Evolutionary conservation across 2,888 invertebrate species (phyloP).

Genomic region (Cosmorhoe ocellata): DNA sequence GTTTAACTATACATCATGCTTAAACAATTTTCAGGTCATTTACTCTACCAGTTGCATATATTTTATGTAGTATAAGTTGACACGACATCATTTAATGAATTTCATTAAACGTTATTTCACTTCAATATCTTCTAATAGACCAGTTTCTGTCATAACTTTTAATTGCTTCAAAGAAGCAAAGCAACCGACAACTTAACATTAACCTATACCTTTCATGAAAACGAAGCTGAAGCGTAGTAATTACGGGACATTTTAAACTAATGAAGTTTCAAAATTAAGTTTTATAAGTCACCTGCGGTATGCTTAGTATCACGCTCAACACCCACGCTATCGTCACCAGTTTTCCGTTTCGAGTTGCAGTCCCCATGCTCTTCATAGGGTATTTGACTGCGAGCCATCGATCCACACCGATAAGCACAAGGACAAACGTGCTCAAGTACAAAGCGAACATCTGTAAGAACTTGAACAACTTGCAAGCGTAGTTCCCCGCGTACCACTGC

Average conservation of each 20-base stretch:
- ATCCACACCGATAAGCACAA: constrained; percentile 92
- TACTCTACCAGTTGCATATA: too few relatives aligned
- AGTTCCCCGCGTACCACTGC: constrained; percentile 90
- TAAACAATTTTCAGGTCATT: too few relatives aligned
- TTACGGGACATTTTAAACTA: constrained; percentile 9
- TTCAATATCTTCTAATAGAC: constrained; percentile 16
- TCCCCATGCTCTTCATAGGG: constrained; percentile 87
- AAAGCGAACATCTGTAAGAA: constrained; percentile 91
- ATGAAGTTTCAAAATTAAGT: constrained; percentile 20
- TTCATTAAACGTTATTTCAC: constrained; percentile 8
- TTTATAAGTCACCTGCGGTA: constrained; percentile 88
- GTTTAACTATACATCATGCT: too few relatives aligned
- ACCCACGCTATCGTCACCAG: constrained; percentile 88
- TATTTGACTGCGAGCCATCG: constrained; percentile 91
- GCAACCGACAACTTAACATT: constrained; percentile 24
- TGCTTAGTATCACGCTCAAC: constrained; percentile 87
- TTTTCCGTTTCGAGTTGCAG: constrained; percentile 85
- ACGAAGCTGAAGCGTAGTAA: constrained; percentile 3
- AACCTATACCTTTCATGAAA: constrained; percentile 16
- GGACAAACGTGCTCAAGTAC: constrained; percentile 91
- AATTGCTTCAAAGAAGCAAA: constrained; percentile 38
- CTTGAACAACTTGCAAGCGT: constrained; percentile 90
- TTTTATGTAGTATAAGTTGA: too few relatives aligned
- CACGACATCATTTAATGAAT: background rate
- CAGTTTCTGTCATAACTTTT: constrained; percentile 37